These are phyloP conservation scores for Mythimna impura DNA, from an alignment of 2,888 invertebrate species.

Conservation along the genomic window DNA sequence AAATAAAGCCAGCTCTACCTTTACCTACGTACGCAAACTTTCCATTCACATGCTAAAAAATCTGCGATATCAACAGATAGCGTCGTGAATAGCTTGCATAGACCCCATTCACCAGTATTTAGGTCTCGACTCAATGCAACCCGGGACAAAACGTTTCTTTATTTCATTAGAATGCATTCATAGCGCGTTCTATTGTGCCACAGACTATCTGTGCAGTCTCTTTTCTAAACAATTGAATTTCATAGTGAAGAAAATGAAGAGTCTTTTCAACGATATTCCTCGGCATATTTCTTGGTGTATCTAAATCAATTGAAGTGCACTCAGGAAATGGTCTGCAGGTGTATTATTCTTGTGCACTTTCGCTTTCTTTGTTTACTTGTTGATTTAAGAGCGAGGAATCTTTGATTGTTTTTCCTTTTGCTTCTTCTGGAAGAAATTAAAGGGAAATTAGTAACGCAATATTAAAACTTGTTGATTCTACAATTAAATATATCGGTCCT, in stretches of 20 bases:
- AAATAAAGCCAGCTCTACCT: slow-evolving; percentile 8
- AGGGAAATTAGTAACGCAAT: not conserved
- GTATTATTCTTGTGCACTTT: slow-evolving; percentile 39
- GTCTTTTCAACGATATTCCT: slow-evolving; percentile 55
- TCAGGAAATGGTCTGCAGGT: slow-evolving; percentile 36
- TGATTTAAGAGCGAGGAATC: slow-evolving; percentile 30
- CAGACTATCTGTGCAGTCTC: slow-evolving; percentile 67
- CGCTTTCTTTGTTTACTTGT: slow-evolving; percentile 50
- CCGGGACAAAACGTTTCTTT: slow-evolving; percentile 82
- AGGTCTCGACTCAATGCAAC: slow-evolving; percentile 76
- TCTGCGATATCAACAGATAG: slow-evolving; percentile 67
- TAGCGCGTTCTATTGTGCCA: slow-evolving; percentile 70
- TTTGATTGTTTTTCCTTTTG: slow-evolving; percentile 9
- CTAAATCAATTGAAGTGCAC: slow-evolving; percentile 54
- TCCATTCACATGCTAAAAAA: slow-evolving; percentile 56
- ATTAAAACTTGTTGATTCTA: not conserved
- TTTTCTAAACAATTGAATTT: slow-evolving; percentile 73
- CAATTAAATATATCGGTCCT: not conserved
- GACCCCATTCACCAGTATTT: slow-evolving; percentile 72
- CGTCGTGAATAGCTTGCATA: slow-evolving; percentile 67
- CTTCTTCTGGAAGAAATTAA: slow-evolving; percentile 8
- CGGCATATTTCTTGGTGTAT: slow-evolving; percentile 54
- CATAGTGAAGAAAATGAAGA: slow-evolving; percentile 65
- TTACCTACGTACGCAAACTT: slow-evolving; percentile 19
- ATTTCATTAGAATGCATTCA: slow-evolving; percentile 84